Evolutionary conservation across 1,140 invertebrate species (phyloP).

Genomic region (Adelges cooleyi): DNA sequence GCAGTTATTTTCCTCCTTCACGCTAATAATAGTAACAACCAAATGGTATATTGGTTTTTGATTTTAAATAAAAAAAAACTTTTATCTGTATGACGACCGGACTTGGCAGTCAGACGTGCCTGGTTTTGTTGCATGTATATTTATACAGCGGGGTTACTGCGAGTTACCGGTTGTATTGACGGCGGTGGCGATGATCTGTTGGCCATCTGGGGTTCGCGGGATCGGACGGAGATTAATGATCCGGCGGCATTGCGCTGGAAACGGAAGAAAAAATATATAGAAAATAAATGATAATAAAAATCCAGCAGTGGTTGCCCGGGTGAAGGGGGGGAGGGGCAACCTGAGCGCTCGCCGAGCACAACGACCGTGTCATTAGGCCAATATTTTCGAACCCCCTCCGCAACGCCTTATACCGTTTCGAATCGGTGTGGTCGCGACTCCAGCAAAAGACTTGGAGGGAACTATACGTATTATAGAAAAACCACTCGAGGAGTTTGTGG

Average conservation of each 20-base stretch:
- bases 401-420: not conserved
- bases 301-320: too few species aligned
- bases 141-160: not conserved
- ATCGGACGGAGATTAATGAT: not conserved
- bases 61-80: too few species aligned
- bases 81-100: too few species aligned
- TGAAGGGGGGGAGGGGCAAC: not conserved
- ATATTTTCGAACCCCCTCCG: not conserved
- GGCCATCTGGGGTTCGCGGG: not conserved
- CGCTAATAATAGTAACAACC: too few species aligned
- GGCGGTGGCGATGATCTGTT: not conserved
- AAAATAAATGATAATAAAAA: not conserved
- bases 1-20: too few species aligned
- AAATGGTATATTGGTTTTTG: too few species aligned
- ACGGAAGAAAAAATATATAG: not conserved
- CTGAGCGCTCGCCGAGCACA: not conserved
- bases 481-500: slow-evolving; percentile 5
- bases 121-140: too few species aligned
- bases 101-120: too few species aligned
- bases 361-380: not conserved
- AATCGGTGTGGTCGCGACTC: not conserved
- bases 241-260: not conserved
- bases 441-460: not conserved
- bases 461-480: not conserved
- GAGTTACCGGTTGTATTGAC: not conserved